phyloP scores from a whole-genome alignment of 2,888 invertebrate species.

The Cantharis nigra region DNA sequence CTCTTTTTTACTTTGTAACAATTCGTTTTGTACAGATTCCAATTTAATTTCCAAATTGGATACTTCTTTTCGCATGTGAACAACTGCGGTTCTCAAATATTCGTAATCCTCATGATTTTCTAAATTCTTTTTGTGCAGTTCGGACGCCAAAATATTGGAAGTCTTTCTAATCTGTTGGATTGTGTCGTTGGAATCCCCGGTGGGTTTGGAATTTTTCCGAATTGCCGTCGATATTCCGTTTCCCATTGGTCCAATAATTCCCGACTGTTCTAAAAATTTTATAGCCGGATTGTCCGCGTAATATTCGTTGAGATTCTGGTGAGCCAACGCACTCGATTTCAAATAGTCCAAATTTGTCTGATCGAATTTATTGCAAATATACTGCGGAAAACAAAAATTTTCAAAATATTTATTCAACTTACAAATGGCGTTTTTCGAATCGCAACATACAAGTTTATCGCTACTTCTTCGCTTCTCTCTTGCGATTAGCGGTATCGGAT shows the following conservation, averaged over 20 bases:
- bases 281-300: slow-evolving; percentile 44
- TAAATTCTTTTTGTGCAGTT: slow-evolving; percentile 40
- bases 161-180: slow-evolving; percentile 44
- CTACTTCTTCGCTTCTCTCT: slow-evolving; percentile 35
- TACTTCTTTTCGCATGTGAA: slow-evolving; percentile 57
- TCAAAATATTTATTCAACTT: slow-evolving; percentile 4
- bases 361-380: slow-evolving; percentile 20
- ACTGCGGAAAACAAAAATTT: slow-evolving; percentile 20
- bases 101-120: slow-evolving; percentile 48
- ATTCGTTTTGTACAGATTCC: slow-evolving; percentile 60
- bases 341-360: slow-evolving; percentile 45
- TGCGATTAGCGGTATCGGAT: slow-evolving; percentile 42
- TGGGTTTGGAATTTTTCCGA: slow-evolving; percentile 42
- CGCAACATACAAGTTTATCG: slow-evolving; percentile 35
- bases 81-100: slow-evolving; percentile 53
- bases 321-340: slow-evolving; percentile 45
- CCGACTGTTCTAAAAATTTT: slow-evolving; percentile 53
- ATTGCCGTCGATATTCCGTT: slow-evolving; percentile 47
- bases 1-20: slow-evolving; percentile 60
- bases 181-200: slow-evolving; percentile 41
- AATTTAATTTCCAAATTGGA: slow-evolving; percentile 58
- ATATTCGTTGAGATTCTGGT: slow-evolving; percentile 38
- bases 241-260: slow-evolving; percentile 51
- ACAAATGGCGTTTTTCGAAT: slow-evolving; percentile 10
- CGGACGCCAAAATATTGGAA: slow-evolving; percentile 43